Evolutionary conservation across 2,113 vertebrate species (phyloP).

Genomic region (Xiphias gladius): DNA sequence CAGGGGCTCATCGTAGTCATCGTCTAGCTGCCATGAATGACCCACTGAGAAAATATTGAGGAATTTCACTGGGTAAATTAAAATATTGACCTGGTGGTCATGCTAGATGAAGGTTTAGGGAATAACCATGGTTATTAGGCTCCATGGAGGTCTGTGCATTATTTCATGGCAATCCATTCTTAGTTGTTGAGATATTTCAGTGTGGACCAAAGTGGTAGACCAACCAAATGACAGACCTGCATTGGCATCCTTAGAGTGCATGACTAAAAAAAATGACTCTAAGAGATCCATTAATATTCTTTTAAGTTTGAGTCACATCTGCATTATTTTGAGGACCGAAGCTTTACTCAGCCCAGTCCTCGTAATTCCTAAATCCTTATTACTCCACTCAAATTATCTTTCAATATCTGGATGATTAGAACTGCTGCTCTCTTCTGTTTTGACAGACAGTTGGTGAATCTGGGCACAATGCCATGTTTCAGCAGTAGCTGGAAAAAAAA

Average conservation of each 20-base stretch:
- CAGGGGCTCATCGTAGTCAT: not conserved
- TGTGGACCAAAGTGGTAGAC: too few relatives aligned
- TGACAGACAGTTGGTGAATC: constrained; percentile 28
- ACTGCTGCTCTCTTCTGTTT: constrained; percentile 28
- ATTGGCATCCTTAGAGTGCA: not conserved
- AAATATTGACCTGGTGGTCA: not conserved
- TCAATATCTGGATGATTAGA: constrained; percentile 50
- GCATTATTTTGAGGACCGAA: constrained; percentile 25
- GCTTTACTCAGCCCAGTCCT: not conserved
- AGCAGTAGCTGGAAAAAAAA: constrained; percentile 10
- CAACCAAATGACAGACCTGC: not conserved
- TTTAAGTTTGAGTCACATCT: constrained; percentile 25
- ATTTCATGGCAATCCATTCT: not conserved
- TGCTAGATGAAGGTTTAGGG: not conserved
- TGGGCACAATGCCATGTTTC: constrained; percentile 13
- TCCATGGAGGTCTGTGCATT: not conserved
- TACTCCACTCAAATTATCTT: constrained; percentile 46
- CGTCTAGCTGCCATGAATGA: not conserved
- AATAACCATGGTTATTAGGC: not conserved
- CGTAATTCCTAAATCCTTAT: constrained; percentile 45
- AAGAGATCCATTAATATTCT: constrained; percentile 1
- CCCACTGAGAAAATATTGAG: not conserved
- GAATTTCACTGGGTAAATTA: not conserved
- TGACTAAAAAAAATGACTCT: not conserved
- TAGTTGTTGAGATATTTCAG: not conserved